These are phyloP conservation scores for Galerucella nymphaeae DNA, from an alignment of 2,888 invertebrate genomes.

Conservation along the genomic window DNA sequence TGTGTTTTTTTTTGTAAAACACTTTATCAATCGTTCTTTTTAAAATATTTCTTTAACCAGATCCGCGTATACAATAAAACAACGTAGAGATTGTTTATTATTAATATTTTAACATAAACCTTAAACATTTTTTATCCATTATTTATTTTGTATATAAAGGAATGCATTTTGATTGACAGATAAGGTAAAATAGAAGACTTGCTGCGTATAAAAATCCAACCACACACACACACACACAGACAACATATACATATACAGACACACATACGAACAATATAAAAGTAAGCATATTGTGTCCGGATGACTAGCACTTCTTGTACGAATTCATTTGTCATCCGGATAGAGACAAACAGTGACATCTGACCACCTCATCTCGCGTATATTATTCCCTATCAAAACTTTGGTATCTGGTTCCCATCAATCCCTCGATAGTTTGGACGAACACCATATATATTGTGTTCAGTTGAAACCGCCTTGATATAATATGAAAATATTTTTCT, in stretches of 20 bases:
- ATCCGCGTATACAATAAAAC: constrained; percentile 17
- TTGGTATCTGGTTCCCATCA: constrained; percentile 54
- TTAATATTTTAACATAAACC: constrained; percentile 37
- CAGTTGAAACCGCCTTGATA: constrained; percentile 28
- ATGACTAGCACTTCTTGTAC: constrained; percentile 61
- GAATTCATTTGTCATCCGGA: constrained; percentile 64
- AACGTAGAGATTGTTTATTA: constrained; percentile 25
- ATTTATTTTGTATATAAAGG: constrained; percentile 43
- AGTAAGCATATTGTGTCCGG: constrained; percentile 53
- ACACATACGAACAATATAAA: constrained; percentile 29
- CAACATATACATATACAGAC: constrained; percentile 39
- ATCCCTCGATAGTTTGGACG: constrained; percentile 50
- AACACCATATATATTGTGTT: constrained; percentile 23
- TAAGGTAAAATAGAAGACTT: constrained; percentile 47
- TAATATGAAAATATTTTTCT: constrained; percentile 23
- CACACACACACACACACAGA: constrained; percentile 43
- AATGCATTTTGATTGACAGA: constrained; percentile 49
- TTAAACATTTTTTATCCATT: constrained; percentile 43
- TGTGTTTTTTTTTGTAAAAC: background rate
- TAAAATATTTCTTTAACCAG: constrained; percentile 2
- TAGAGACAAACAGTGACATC: constrained; percentile 62
- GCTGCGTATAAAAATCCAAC: constrained; percentile 42
- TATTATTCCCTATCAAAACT: constrained; percentile 51
- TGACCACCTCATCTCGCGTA: constrained; percentile 62
- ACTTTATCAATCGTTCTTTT: background rate